Evolutionary conservation across 2,113 vertebrate genomes (phyloP).

Genomic region (Callopanchax toddi): DNA sequence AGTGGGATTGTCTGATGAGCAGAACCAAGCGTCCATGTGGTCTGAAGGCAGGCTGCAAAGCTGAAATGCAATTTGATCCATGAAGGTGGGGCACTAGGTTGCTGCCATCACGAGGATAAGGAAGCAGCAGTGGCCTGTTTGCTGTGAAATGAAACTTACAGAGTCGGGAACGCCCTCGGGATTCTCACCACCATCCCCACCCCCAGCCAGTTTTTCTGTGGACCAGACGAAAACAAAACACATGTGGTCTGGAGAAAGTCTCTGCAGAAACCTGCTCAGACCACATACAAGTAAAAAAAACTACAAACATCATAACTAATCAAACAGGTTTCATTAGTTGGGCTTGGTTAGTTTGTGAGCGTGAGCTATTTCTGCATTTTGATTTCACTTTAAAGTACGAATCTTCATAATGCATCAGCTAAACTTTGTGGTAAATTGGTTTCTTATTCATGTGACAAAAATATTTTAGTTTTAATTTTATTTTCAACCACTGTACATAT

Average conservation of each 20-base stretch:
- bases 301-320: neutral
- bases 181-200: neutral
- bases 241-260: too few species aligned
- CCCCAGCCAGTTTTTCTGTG: neutral
- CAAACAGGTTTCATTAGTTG: neutral
- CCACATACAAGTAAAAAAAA: neutral
- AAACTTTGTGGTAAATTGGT: neutral
- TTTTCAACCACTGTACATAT: neutral
- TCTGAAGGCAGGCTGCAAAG: constrained; percentile 20
- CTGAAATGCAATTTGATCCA: constrained; percentile 52
- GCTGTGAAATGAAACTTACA: constrained; percentile 67
- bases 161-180: constrained; percentile 7
- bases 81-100: constrained; percentile 28
- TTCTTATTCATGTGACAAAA: neutral
- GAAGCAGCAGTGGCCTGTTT: constrained; percentile 32
- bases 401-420: neutral
- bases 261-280: neutral
- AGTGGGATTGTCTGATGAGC: constrained; percentile 54
- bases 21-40: constrained; percentile 39
- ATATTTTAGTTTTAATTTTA: neutral
- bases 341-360: neutral
- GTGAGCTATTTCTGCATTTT: too few species aligned
- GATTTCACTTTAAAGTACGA: neutral
- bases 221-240: neutral
- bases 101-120: constrained; percentile 25